Conservation (phyloP, 2,113 vertebrate genomes). For the Pangasianodon gigas region DNA sequence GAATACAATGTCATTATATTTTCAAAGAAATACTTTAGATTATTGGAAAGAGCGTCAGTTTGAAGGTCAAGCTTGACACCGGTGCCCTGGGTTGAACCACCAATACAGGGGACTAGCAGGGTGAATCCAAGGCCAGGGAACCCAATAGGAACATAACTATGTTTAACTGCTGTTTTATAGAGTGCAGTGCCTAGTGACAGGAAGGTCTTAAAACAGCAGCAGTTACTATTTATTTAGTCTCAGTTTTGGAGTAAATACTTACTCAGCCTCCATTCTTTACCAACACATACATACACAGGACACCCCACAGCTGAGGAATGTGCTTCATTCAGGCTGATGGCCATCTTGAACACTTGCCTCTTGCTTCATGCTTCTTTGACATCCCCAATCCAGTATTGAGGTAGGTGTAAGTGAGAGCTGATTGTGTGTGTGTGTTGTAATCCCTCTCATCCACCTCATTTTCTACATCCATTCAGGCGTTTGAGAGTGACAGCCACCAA, state of each 20-base stretch:
- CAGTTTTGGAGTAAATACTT: constrained; percentile 61
- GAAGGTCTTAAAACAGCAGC: constrained; percentile 80
- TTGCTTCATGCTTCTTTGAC: constrained; percentile 77
- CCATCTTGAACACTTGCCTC: constrained; percentile 77
- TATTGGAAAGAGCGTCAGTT: neutral
- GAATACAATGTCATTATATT: neutral
- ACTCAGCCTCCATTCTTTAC: constrained; percentile 29
- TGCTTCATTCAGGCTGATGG: constrained; percentile 74
- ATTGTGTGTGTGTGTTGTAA: constrained; percentile 60
- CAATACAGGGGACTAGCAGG: constrained; percentile 45
- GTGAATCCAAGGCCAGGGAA: neutral
- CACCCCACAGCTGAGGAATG: constrained; percentile 74
- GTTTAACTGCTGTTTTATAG: constrained; percentile 76
- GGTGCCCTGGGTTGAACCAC: neutral
- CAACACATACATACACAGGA: constrained; percentile 50
- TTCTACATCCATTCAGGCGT: constrained; percentile 69
- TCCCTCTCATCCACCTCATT: constrained; percentile 66
- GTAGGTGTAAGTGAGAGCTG: constrained; percentile 52
- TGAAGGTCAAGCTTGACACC: neutral
- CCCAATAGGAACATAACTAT: constrained; percentile 58
- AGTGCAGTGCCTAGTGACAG: constrained; percentile 74
- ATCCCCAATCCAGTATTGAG: constrained; percentile 53
- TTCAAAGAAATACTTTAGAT: neutral
- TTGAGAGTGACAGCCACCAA: constrained; percentile 55
- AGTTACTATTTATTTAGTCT: constrained; percentile 77